Conservation (phyloP, 2,797 vertebrate species). For the Psittacula derbiana region DNA sequence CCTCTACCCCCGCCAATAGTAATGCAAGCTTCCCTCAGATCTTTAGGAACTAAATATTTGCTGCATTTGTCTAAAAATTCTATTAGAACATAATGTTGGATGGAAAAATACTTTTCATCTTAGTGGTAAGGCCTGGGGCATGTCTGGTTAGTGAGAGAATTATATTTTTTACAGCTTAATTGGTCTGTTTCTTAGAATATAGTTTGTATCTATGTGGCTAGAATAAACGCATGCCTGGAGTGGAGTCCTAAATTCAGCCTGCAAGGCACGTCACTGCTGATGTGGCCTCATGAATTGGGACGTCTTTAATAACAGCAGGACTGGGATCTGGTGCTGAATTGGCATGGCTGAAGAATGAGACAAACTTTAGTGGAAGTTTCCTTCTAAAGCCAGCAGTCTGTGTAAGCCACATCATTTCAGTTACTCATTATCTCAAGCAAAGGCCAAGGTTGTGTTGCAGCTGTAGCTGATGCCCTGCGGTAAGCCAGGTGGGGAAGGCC, state of each 20-base stretch:
- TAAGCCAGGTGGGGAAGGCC: neutral
- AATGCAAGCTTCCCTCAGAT: neutral
- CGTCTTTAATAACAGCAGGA: neutral
- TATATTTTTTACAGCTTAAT: neutral
- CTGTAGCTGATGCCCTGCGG: neutral
- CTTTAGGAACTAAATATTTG: constrained; percentile 6
- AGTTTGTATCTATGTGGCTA: neutral
- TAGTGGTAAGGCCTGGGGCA: neutral
- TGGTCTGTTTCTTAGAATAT: neutral
- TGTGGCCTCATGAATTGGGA: neutral
- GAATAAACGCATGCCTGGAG: neutral
- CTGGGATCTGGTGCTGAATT: neutral
- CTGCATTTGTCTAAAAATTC: constrained; percentile 3
- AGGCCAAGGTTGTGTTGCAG: neutral
- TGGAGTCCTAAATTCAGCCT: neutral
- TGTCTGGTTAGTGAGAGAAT: constrained; percentile 2
- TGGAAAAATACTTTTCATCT: constrained; percentile 18
- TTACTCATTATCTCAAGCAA: neutral
- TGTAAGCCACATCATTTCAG: neutral
- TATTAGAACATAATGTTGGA: neutral
- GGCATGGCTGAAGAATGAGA: neutral
- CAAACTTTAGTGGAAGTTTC: neutral
- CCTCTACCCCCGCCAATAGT: neutral
- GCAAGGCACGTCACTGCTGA: neutral
- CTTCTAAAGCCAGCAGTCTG: neutral